Percentiles rank a stretch among this genome's conserved stretches.
Evolutionary conservation across 2,888 invertebrate genomes (phyloP).

Genomic region (Sepioteuthis lessoniana): DNA sequence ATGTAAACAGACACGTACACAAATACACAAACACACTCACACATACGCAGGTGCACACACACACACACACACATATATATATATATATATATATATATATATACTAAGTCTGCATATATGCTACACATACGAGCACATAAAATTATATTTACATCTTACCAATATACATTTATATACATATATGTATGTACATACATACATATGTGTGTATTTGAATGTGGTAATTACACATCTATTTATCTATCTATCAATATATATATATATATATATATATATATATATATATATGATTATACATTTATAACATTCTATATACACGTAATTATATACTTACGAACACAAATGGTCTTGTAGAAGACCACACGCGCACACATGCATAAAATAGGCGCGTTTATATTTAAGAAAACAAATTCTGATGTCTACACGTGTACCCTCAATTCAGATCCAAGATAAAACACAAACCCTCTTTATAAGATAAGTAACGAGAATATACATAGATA

Average conservation of each 20-base stretch:
- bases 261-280: neutral
- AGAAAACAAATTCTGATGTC: neutral
- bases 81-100: no score
- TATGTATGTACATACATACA: neutral
- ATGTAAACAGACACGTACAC: neutral
- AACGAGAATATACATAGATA: neutral
- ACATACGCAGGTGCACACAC: no score
- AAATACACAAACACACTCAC: neutral
- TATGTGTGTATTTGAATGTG: neutral
- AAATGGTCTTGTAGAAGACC: neutral
- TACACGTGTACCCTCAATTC: neutral
- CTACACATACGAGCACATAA: no score
- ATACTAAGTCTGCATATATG: no score
- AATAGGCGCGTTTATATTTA: neutral
- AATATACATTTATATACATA: neutral
- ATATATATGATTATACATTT: neutral
- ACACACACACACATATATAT: no score
- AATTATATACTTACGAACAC: neutral
- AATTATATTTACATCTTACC: no score
- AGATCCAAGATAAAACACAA: neutral
- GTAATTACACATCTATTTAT: neutral
- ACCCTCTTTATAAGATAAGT: neutral
- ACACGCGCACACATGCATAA: conserved; percentile 2
- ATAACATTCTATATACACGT: neutral
- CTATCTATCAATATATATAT: neutral